These are phyloP conservation scores for Rhadinocentrus ornatus DNA, from an alignment of 2,797 vertebrate species.

Conservation along the genomic window DNA sequence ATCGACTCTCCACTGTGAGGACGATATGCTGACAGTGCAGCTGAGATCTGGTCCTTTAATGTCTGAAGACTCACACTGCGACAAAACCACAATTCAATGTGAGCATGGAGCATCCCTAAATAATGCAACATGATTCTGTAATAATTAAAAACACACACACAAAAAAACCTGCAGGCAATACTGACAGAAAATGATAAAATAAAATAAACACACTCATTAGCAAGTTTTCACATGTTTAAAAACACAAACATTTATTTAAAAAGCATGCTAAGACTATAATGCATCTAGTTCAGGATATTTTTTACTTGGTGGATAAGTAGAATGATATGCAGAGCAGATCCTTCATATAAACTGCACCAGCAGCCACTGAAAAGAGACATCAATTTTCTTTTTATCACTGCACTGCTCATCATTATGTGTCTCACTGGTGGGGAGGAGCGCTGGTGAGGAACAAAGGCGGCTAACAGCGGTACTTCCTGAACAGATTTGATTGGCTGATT, in stretches of 20 bases:
- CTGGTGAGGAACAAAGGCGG: conserved; percentile 68
- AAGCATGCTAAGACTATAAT: background rate
- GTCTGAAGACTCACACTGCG: conserved; percentile 42
- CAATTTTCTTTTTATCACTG: conserved; percentile 72
- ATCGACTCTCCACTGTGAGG: conserved; percentile 42
- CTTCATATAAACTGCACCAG: conserved; percentile 19
- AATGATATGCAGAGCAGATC: conserved; percentile 10
- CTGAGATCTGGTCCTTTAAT: conserved; percentile 45
- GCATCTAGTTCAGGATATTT: conserved; percentile 1
- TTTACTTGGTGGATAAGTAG: conserved; percentile 17
- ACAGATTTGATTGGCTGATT: conserved; percentile 68
- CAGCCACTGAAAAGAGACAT: conserved; percentile 57
- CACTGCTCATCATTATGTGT: conserved; percentile 67
- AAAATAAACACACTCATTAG: background rate
- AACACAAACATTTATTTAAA: background rate
- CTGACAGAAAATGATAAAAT: background rate
- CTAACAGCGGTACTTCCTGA: conserved; percentile 69
- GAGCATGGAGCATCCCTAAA: no score
- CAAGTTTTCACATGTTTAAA: background rate
- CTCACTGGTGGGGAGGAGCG: conserved; percentile 66
- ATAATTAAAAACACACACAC: background rate
- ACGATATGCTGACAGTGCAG: conserved; percentile 66
- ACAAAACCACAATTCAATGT: conserved; percentile 43
- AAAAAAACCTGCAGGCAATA: background rate
- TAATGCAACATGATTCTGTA: background rate